Evolutionary conservation across 2,797 vertebrate genomes (phyloP), one percentile per base, ranked within the genome.

Genomic region (Alcedo atthis): DNA sequence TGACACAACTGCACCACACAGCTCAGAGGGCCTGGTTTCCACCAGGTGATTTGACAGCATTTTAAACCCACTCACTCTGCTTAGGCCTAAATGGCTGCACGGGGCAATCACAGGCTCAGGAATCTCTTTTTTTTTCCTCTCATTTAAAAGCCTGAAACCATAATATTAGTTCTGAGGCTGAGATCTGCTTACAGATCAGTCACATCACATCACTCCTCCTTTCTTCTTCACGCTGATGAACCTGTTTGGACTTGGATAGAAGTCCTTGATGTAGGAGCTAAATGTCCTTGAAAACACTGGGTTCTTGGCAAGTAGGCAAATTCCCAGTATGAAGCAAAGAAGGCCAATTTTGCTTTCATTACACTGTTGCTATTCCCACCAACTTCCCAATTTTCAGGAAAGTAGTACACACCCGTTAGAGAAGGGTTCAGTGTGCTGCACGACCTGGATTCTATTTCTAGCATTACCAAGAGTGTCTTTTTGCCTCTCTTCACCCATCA

Each of bases 251-350:
- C 87, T 96, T 94, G 77, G 83, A 91, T 12, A 74, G 15, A 82
- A 88, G 94, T 90, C 94, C 95, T 96, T 96, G 78, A 87, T 90
- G 75, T 46, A 93, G 75, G 75, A 92, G 83, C 78, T 84, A 82
- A 92, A 91, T 8, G 95, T 90, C 94, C 95, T 96, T 96, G 92
- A 92, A 96, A 96, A 94, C 94, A 55, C 71, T 37, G 57, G 90
- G 83, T 81, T 94, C 94, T 93, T 96, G 96, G 94, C 95, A 96
- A 96, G 81, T 93, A 96, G 94, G 93, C 94, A 92, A 95, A 96
- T 95, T 94, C 95, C 95, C 92, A 92, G 89, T 94, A 92, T 92
- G 96, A 94, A 91, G 90, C 83, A 85, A 92, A 95, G 92, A 32
- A 28, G 75, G 89, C 63, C 80, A 94, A 92, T 95, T 95, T 88